Base-by-base conservation (phyloP, 2,888 invertebrate genomes). In the Diogma glabrata region DNA sequence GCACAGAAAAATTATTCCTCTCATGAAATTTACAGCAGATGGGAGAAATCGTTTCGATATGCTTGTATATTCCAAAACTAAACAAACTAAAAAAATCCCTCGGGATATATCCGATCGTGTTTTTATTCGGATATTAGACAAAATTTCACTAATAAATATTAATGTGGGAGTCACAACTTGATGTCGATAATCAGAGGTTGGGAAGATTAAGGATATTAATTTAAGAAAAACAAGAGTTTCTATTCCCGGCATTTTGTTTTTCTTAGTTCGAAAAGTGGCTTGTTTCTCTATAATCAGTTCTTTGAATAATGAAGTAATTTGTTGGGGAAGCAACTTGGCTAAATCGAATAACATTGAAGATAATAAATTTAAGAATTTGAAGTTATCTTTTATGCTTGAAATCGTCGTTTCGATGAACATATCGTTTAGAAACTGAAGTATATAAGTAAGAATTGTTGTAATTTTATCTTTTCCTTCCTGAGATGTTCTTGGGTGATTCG, bases 101-200 rank as follows among this genome's bases (percentile, higher is more conserved):
- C 79, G 79, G 0, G 86, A 77, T 57, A 93, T 72, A 53, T 90
- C 86, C 56, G 74, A 72, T 0, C 77, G 73, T 9, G 74, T 76
- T 59, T 73, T 77, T 17, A 87, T 77, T 57, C 74, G 76, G 50
- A 82, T 78, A 59, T 73, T 72, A 3, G 75, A 73, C 59, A 90
- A 67, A 61, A 93, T 84, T 66, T 91, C 84, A 33, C 84, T 79
- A 70, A 94, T 87, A 59, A 93, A 89, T 55, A 88, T 73, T 58
- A 87, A 73, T 58, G 75, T 73, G n/a, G 93, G 92, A 12, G 89
- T 89, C n/a, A 86, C 84, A 4, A 95, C 79, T 1, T 84, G 83
- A 75, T 96, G 95, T 36, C 83, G 75, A 64, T 85, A 90, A 70
- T 96, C 95, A 0, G 94, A 92, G 0, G 92, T 84, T 1, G 94